phyloP scores from a whole-genome alignment of 1,140 invertebrate genomes.

The Brachionus rubens region DNA sequence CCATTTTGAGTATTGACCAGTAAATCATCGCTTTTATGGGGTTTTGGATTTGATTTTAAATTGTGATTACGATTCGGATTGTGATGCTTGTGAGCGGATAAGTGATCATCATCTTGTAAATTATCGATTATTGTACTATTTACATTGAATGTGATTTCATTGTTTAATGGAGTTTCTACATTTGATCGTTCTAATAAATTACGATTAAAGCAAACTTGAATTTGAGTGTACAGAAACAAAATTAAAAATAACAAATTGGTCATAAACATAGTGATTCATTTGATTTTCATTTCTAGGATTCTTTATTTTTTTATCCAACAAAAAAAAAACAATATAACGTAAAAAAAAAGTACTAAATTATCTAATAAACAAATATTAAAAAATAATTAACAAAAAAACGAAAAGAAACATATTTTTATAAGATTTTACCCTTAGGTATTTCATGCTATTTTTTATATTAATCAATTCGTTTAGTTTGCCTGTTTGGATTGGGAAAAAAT shows the following conservation, averaged over 20 bases:
- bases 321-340: not conserved
- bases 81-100: not conserved
- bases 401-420: too few species aligned
- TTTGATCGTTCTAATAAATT: not conserved
- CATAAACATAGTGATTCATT: slow-evolving; percentile 6
- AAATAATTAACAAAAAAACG: too few species aligned
- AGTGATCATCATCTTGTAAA: not conserved
- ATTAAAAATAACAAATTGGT: slow-evolving; percentile 20
- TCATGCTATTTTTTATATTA: too few species aligned
- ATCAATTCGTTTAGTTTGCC: too few species aligned
- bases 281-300: not conserved
- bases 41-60: not conserved
- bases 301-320: not conserved
- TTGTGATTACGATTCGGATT: not conserved
- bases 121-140: slow-evolving; percentile 11
- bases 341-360: too few species aligned
- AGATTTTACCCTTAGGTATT: too few species aligned
- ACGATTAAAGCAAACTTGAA: not conserved
- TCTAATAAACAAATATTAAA: too few species aligned
- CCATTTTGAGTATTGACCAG: slow-evolving; percentile 35
- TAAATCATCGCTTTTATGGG: not conserved
- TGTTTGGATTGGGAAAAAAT: too few species aligned
- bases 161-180: not conserved
- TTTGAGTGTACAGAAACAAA: not conserved
- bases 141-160: not conserved